A percentile compares a stretch with the other conserved stretches of the same genome.
These are phyloP conservation scores for Sclerurus mexicanus DNA, from an alignment of 2,113 vertebrate species.

Conservation along the genomic window DNA sequence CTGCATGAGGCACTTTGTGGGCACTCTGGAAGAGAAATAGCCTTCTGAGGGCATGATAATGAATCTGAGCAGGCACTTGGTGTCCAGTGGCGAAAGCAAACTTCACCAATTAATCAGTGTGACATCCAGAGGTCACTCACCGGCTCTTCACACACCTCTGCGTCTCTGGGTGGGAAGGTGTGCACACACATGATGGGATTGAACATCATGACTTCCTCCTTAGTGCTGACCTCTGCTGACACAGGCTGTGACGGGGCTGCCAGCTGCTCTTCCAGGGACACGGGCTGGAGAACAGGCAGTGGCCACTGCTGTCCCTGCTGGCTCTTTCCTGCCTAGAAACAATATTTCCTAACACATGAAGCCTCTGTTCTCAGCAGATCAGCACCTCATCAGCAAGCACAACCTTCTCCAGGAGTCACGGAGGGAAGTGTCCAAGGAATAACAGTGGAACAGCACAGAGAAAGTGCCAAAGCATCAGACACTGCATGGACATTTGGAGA, in stretches of 20 bases:
- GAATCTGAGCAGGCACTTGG: not conserved
- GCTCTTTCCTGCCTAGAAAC: not conserved
- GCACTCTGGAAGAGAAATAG: not conserved
- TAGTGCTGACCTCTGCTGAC: not conserved
- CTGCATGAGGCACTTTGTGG: not conserved
- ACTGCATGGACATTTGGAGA: not conserved
- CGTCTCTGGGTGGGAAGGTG: not conserved
- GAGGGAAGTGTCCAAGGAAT: not conserved
- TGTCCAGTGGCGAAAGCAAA: not conserved
- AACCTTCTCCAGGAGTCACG: not conserved
- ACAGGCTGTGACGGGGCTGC: not conserved
- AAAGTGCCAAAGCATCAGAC: not conserved
- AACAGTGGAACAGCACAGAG: not conserved
- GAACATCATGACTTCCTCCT: not conserved
- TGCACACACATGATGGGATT: not conserved
- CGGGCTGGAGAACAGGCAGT: not conserved
- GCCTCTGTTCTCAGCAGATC: not conserved
- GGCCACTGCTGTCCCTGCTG: not conserved
- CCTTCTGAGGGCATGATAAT: not conserved
- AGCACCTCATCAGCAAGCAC: not conserved
- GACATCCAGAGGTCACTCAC: not conserved
- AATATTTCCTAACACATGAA: not conserved
- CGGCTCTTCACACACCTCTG: not conserved
- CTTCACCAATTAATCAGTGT: conserved; percentile 34
- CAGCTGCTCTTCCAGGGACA: not conserved